These are phyloP conservation scores for Luffia ferchaultella DNA, from an alignment of 2,888 invertebrate species.

Conservation along the genomic window DNA sequence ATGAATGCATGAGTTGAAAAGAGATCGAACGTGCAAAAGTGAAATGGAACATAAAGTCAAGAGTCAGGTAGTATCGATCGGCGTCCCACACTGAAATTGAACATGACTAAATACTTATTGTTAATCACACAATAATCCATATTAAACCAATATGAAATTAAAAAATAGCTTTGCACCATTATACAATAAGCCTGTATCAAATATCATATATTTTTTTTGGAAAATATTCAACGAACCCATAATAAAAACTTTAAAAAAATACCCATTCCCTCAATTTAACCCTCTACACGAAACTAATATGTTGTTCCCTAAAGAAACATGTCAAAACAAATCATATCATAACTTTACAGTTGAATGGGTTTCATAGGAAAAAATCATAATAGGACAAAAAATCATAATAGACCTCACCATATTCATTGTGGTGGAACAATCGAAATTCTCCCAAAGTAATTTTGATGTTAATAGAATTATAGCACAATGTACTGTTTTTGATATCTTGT, in stretches of 20 bases:
- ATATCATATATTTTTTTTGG: too few relatives aligned
- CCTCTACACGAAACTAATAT: too few relatives aligned
- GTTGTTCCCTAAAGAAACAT: constrained; percentile 44
- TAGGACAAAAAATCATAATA: constrained; percentile 38
- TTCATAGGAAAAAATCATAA: constrained; percentile 30
- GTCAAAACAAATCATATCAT: constrained; percentile 65
- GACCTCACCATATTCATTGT: constrained; percentile 62
- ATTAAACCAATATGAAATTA: too few relatives aligned
- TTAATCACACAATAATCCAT: too few relatives aligned
- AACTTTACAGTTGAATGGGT: constrained; percentile 52
- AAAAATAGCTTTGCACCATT: too few relatives aligned
- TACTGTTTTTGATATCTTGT: too few relatives aligned
- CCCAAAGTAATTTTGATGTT: constrained; percentile 15
- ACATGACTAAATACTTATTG: too few relatives aligned
- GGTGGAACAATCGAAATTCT: constrained; percentile 46
- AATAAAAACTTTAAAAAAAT: too few relatives aligned
- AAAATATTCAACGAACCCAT: too few relatives aligned
- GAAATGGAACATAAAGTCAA: constrained; percentile 53
- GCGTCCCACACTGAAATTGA: too few relatives aligned
- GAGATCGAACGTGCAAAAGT: constrained; percentile 39
- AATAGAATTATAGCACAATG: constrained; percentile 37
- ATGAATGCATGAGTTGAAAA: constrained; percentile 38
- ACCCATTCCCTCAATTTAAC: too few relatives aligned
- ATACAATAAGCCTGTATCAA: too few relatives aligned
- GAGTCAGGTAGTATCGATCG: constrained; percentile 58